Base-by-base conservation (phyloP, 2,888 invertebrate species). In the Lymantria monacha region DNA sequence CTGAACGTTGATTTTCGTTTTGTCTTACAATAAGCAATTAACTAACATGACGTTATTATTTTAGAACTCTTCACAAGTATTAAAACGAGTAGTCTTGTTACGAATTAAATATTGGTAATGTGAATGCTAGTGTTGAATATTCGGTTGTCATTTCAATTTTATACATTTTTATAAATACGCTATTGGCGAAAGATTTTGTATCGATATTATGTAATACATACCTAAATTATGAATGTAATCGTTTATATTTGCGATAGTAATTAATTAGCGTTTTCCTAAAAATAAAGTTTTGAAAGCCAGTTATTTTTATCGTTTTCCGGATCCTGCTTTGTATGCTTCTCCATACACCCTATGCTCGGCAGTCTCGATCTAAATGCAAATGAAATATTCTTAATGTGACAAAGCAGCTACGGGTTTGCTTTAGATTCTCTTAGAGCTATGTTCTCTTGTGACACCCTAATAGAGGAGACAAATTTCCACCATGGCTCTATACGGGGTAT, bases 91-190 rank as follows among this genome's bases (percentile, higher is more conserved):
- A 65, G 62, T 49, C 52, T 56, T 55, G 61, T 70, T 65, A 63
- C 54, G 59, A 55, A 65, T 51, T 65, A 66, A 62, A 63, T 63
- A 61, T 64, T 63, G 56, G 55, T 59, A 61, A 60, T 70, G 63
- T 68, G 62, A 75, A 73, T 69, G 73, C 72, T 81, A 78, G 77
- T 70, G 64, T 71, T 68, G 22, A 22, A 22, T 22, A 57, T 72
- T 66, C 66, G 69, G 74, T 74, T 74, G 70, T 74, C 72, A 72
- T 66, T 66, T 69, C 77, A 73, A 73, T 88, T 89, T 89, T 89
- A 82, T 88, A 88, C 85, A 85, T 86, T 86, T 88, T 82, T 87
- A 87, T 81, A 77, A 73, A 79, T 78, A 74, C 72, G 81, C 78
- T 84, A 81, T 74, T 74, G 79, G 81, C 79, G 81, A 81, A 79